These are phyloP conservation scores for Cryptocephalus moraei DNA, from an alignment of 2,888 invertebrate genomes.

Conservation along the genomic window DNA sequence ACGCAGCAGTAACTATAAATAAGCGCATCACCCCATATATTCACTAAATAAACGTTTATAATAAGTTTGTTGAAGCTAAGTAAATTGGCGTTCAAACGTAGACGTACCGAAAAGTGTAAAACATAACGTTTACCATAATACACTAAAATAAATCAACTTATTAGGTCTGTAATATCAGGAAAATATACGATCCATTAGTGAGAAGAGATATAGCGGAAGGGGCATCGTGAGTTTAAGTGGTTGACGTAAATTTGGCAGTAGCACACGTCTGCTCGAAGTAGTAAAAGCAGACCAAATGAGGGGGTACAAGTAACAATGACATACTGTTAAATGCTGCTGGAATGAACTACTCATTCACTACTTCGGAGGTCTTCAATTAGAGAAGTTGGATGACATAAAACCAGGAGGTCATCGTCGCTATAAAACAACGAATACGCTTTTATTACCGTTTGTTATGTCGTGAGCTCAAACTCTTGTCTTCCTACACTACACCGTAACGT, in stretches of 20 bases:
- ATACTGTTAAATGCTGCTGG: conserved; percentile 35
- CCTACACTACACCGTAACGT: too few species aligned
- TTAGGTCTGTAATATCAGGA: conserved; percentile 6
- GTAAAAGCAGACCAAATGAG: conserved; percentile 26
- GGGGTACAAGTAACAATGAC: conserved; percentile 27
- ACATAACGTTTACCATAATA: too few species aligned
- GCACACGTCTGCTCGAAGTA: conserved; percentile 20
- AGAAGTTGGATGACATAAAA: conserved; percentile 25
- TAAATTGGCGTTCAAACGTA: too few species aligned
- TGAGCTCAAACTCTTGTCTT: too few species aligned
- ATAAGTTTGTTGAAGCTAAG: too few species aligned
- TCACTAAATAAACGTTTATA: too few species aligned
- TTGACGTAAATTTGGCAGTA: conserved; percentile 12
- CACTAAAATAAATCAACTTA: conserved; percentile 8
- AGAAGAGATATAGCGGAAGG: conserved; percentile 8
- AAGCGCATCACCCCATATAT: too few species aligned
- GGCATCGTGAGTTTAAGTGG: conserved; percentile 8
- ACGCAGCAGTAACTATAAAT: too few species aligned
- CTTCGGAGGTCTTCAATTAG: conserved; percentile 38
- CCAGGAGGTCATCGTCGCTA: conserved; percentile 1
- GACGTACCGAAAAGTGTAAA: too few species aligned
- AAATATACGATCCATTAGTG: conserved; percentile 13
- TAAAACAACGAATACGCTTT: too few species aligned
- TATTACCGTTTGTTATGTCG: too few species aligned
- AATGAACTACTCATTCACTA: conserved; percentile 38